A percentile compares a stretch with the other conserved stretches of the same genome.
Evolutionary conservation across 2,797 vertebrate genomes (phyloP).

Genomic region (Coccyzus lansbergi): DNA sequence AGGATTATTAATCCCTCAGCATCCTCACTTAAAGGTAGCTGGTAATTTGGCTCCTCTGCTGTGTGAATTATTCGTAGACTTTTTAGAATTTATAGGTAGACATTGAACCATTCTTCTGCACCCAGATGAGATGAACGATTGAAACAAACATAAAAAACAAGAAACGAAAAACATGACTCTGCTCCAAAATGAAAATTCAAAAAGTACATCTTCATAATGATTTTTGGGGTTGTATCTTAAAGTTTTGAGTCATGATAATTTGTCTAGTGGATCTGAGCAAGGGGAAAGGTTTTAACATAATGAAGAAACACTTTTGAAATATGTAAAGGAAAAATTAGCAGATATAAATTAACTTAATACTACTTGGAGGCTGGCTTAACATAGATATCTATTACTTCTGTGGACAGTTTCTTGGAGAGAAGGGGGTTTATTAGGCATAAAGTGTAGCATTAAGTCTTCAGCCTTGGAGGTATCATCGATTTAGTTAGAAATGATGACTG

Average conservation of each 20-base stretch:
- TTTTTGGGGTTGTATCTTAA: neutral
- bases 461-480: neutral
- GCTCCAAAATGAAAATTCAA: neutral
- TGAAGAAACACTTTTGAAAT: neutral
- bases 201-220: neutral
- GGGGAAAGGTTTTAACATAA: neutral
- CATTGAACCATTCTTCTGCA: neutral
- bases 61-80: conserved; percentile 38
- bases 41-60: conserved; percentile 10
- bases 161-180: neutral
- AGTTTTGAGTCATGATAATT: neutral
- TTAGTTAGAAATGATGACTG: neutral
- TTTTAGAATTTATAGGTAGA: neutral
- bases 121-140: neutral
- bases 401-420: neutral
- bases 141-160: neutral
- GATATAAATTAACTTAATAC: neutral
- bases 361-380: neutral
- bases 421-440: neutral
- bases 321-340: neutral
- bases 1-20: neutral
- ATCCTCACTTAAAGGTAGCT: neutral
- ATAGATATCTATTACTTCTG: neutral
- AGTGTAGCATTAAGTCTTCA: neutral
- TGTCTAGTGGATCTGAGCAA: neutral